Evolutionary conservation across 2,113 vertebrate genomes (phyloP), one percentile per base, ranked within the genome.

Genomic region (Phrynosoma platyrhinos): DNA sequence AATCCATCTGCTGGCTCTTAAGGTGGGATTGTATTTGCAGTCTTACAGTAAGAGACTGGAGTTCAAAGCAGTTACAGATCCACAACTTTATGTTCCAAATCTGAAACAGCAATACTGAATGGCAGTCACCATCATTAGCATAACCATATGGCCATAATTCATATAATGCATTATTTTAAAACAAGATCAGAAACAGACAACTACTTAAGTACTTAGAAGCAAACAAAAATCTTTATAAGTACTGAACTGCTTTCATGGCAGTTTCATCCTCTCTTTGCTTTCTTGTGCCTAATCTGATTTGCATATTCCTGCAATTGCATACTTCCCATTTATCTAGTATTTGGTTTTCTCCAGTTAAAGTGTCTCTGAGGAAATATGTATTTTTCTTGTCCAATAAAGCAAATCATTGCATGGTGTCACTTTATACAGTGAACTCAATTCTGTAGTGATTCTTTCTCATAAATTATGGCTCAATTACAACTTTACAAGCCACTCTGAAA

Each of bases 391-490:
- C 80, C 1, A 87, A 8, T 1, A 88, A 82, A 90, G 80, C 62
- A n/a, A 82, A n/a, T 79, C 75, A 40, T 7, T 21, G 47, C 13
- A 72, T 25, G 47, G 23, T 76, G 55, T 87, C 71, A 64, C 79
- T 86, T 86, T 86, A 68, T 69, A 71, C 47, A 55, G 10, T 53
- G 77, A 86, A 27, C 23, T 8, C n/a, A 69, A 86, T 79, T 86
- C 62, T 86, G 77, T 71, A 69, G 76, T 86, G 85, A 79, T 79
- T 71, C 42, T 86, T 86, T 75, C 74, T 64, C 74, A 62, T 85
- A 85, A 76, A 85, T 85, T 85, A 78, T 66, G 53, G 74, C 84
- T 78, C 74, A 85, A 78, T 78, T 78, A 85, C 75, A 85, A 78
- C 30, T 77, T 85, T 78, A 68, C 36, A 85, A 85, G 32, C 9